A percentile compares a stretch with the other conserved stretches of the same genome.
Evolutionary conservation across 2,888 invertebrate genomes (phyloP).

Genomic region (Gastracanthus pulcherrimus): DNA sequence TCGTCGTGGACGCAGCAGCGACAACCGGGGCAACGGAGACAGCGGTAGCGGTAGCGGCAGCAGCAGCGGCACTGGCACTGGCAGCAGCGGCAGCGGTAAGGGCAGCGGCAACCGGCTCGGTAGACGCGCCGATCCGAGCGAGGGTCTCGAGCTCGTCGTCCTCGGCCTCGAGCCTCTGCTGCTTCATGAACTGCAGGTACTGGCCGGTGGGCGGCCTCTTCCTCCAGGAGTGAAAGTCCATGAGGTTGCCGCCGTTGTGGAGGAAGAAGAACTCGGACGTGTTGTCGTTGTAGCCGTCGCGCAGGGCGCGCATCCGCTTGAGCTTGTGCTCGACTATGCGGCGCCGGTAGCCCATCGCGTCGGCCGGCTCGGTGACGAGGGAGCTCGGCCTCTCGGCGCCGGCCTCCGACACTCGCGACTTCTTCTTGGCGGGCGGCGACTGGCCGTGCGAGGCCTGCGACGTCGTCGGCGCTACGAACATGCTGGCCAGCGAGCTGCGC

Average conservation of each 20-base stretch:
- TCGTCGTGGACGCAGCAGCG: background rate
- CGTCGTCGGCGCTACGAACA: constrained; percentile 73
- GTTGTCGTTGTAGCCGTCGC: constrained; percentile 88
- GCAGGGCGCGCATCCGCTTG: constrained; percentile 83
- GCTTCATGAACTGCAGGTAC: constrained; percentile 86
- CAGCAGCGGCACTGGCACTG: background rate
- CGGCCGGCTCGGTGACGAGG: constrained; percentile 77
- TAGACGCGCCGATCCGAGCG: background rate
- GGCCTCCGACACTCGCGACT: constrained; percentile 75
- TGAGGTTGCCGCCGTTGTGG: constrained; percentile 91
- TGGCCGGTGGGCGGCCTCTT: constrained; percentile 88
- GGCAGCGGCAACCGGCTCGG: constrained; percentile 37
- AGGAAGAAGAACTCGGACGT: constrained; percentile 92
- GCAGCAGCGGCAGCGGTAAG: background rate
- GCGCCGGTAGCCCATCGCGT: constrained; percentile 80
- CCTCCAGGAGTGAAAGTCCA: constrained; percentile 92
- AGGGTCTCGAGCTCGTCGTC: constrained; percentile 28
- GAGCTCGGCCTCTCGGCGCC: constrained; percentile 73
- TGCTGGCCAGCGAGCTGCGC: constrained; percentile 72
- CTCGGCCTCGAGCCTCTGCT: constrained; percentile 67
- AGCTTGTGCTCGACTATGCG: constrained; percentile 86
- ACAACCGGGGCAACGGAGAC: background rate
- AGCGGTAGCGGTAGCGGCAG: background rate
- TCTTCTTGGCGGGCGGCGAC: constrained; percentile 78
- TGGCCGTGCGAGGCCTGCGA: background rate